Evolutionary conservation across 2,113 vertebrate genomes (phyloP).

Genomic region (Pseudolaguvia tuberculata): DNA sequence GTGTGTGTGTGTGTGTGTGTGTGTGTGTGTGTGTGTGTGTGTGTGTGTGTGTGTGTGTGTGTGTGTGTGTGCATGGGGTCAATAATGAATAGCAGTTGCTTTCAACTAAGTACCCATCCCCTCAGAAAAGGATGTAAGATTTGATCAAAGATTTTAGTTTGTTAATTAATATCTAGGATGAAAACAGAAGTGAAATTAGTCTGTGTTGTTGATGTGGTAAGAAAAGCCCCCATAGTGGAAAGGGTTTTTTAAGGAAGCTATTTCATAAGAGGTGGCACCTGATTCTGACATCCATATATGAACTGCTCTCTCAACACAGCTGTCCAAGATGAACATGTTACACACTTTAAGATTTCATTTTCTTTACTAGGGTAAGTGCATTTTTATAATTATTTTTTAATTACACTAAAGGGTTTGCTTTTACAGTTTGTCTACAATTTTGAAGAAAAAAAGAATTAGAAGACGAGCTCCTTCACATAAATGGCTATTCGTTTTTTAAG

Average conservation of each 20-base stretch:
- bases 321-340: neutral
- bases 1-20: no score
- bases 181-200: conserved; percentile 47
- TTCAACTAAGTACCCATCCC: no score
- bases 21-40: no score
- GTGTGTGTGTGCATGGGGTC: no score
- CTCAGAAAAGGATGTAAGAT: neutral
- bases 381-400: neutral
- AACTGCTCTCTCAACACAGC: neutral
- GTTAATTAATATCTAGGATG: conserved; percentile 63
- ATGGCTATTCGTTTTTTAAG: neutral
- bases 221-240: conserved; percentile 13
- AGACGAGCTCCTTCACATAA: neutral
- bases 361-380: conserved; percentile 17
- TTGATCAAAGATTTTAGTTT: conserved; percentile 60
- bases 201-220: conserved; percentile 27
- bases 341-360: neutral
- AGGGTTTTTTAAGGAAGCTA: conserved; percentile 17
- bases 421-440: neutral
- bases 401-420: neutral
- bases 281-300: neutral
- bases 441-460: neutral
- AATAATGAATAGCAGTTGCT: no score
- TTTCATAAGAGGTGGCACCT: conserved; percentile 23
- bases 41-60: no score